Evolutionary conservation across 2,797 vertebrate genomes (phyloP).

Genomic region (Betta splendens): DNA sequence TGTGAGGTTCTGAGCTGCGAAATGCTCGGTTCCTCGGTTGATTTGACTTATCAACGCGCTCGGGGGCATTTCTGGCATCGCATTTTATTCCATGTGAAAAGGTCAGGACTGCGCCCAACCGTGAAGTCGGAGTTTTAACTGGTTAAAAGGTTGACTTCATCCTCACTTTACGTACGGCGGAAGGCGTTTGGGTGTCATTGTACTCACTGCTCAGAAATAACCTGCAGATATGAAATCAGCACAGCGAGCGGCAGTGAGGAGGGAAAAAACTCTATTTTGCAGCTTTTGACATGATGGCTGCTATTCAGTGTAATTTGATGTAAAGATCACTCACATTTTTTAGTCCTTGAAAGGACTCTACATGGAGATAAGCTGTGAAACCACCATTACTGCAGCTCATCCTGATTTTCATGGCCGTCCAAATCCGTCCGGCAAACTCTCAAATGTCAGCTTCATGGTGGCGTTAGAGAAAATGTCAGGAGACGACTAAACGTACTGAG

Average conservation of each 20-base stretch:
- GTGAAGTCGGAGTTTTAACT: slow-evolving; percentile 24
- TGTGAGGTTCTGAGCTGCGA: slow-evolving; percentile 19
- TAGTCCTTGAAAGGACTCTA: no score
- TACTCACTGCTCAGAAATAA: slow-evolving; percentile 31
- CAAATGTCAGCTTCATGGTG: not conserved
- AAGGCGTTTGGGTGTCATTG: slow-evolving; percentile 1
- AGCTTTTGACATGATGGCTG: slow-evolving; percentile 7
- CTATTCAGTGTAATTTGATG: not conserved
- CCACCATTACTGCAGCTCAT: not conserved
- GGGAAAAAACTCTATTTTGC: slow-evolving; percentile 5
- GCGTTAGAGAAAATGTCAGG: not conserved
- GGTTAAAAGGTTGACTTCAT: slow-evolving; percentile 28
- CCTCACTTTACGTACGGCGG: slow-evolving; percentile 7
- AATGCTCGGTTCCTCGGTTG: slow-evolving; percentile 15
- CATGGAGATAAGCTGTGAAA: not conserved
- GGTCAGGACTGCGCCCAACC: slow-evolving; percentile 40
- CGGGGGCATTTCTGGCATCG: slow-evolving; percentile 14
- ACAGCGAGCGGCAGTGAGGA: slow-evolving; percentile 30
- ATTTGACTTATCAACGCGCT: slow-evolving; percentile 33
- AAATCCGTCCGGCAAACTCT: not conserved
- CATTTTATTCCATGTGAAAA: slow-evolving; percentile 41
- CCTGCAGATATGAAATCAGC: slow-evolving; percentile 38
- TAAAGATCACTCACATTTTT: not conserved
- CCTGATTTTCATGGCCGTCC: not conserved
- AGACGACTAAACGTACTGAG: not conserved